Evolutionary conservation across 2,888 invertebrate genomes (phyloP).

Genomic region (Coenonympha glycerion): DNA sequence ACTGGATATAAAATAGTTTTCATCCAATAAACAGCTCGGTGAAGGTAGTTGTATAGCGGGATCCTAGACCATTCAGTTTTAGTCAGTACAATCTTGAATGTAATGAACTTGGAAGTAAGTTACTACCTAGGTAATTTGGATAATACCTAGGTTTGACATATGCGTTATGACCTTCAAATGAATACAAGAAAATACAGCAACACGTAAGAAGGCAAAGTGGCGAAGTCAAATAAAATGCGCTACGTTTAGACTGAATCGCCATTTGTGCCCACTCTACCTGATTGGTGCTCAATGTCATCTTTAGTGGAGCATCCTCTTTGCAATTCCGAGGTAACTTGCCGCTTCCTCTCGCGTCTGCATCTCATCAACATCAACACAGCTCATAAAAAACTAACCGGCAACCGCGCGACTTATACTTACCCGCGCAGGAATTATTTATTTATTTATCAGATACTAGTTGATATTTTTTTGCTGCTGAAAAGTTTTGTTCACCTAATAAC

Average conservation of each 20-base stretch:
- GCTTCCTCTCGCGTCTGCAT: constrained; percentile 48
- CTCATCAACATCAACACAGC: constrained; percentile 15
- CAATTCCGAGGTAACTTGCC: constrained; percentile 65
- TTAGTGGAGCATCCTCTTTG: constrained; percentile 61
- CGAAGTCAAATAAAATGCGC: constrained; percentile 35
- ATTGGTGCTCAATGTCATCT: constrained; percentile 70
- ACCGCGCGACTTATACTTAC: background rate
- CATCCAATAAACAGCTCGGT: no score
- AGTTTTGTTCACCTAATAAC: background rate
- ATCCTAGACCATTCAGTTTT: no score
- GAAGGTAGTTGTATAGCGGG: no score
- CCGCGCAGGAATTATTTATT: background rate
- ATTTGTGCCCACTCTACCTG: constrained; percentile 43
- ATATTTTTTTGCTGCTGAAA: background rate
- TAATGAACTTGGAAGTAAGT: no score
- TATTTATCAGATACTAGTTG: background rate
- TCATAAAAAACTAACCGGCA: constrained; percentile 4
- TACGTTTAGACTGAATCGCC: constrained; percentile 34
- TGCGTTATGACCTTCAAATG: constrained; percentile 1
- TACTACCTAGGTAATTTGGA: no score
- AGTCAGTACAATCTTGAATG: no score
- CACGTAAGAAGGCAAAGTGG: constrained; percentile 12
- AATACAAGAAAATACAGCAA: background rate
- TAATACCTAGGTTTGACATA: no score
- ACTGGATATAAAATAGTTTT: no score